Conservation (phyloP, 2,113 vertebrate species). For the Sciurus niger region DNA sequence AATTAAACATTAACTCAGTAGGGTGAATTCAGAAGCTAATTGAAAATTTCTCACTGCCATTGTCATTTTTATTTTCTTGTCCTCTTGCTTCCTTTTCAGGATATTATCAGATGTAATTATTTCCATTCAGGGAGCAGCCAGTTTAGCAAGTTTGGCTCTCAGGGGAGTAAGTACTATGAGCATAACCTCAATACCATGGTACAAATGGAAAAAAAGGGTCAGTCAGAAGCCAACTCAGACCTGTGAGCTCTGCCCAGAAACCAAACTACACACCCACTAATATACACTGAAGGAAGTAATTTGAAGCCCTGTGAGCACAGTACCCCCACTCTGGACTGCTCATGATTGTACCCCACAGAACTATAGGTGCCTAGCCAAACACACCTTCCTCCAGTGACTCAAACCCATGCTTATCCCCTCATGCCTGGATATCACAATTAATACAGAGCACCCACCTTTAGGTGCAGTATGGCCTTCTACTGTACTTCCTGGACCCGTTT, state of each 20-base stretch:
- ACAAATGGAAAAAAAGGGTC: neutral
- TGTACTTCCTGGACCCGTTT: neutral
- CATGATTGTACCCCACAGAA: neutral
- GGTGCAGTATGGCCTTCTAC: neutral
- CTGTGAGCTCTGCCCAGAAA: conserved; percentile 67
- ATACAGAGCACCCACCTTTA: neutral
- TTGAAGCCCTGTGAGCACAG: neutral
- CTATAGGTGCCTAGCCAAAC: neutral
- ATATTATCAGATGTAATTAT: conserved; percentile 67
- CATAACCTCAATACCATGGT: neutral
- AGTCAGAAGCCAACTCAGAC: neutral
- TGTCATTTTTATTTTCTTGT: conserved; percentile 24
- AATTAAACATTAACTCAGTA: neutral
- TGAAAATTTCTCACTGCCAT: neutral
- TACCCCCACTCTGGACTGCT: neutral
- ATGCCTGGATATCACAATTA: neutral
- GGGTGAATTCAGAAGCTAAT: neutral
- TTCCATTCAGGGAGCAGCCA: conserved; percentile 73
- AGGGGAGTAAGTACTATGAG: neutral
- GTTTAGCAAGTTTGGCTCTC: conserved; percentile 63
- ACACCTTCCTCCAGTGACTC: neutral
- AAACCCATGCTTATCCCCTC: neutral
- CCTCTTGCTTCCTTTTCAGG: conserved; percentile 15
- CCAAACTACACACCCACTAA: conserved; percentile 51
- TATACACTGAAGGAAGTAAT: neutral